Evolutionary conservation across 2,888 invertebrate genomes (phyloP).

Genomic region (Chaetoderma sp.): DNA sequence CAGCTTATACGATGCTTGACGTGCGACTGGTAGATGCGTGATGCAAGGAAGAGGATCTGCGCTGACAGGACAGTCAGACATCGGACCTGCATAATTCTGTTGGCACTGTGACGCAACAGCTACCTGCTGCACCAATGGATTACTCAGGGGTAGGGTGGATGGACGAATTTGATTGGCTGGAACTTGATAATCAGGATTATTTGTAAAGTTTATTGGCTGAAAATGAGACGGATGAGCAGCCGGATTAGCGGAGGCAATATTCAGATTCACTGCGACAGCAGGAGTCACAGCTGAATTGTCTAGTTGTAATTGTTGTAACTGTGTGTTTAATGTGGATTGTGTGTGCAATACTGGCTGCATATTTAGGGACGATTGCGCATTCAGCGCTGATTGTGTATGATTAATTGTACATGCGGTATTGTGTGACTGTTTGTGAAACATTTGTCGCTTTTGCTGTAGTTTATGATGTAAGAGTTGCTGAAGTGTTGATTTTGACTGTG

Average conservation of each 20-base stretch:
- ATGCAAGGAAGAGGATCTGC: constrained; percentile 22
- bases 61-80: constrained; percentile 12
- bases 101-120: too few species aligned
- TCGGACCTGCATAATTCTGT: too few species aligned
- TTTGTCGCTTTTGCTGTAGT: constrained; percentile 85
- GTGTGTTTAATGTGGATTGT: neutral
- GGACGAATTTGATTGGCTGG: neutral
- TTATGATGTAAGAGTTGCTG: constrained; percentile 86
- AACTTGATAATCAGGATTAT: too few species aligned
- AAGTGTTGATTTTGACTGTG: constrained; percentile 73
- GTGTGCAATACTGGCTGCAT: neutral
- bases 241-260: too few species aligned
- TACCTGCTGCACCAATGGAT: too few species aligned
- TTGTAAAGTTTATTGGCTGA: too few species aligned
- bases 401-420: too few species aligned
- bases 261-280: neutral
- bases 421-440: constrained; percentile 82
- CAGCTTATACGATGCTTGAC: constrained; percentile 89
- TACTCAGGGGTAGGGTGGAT: neutral
- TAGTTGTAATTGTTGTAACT: neutral
- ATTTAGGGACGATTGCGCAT: too few species aligned
- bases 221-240: too few species aligned
- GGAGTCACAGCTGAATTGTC: neutral
- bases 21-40: constrained; percentile 78
- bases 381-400: too few species aligned